Conservation (phyloP, 2,797 vertebrate species). For the Pseudotriccus pelzelni region DNA sequence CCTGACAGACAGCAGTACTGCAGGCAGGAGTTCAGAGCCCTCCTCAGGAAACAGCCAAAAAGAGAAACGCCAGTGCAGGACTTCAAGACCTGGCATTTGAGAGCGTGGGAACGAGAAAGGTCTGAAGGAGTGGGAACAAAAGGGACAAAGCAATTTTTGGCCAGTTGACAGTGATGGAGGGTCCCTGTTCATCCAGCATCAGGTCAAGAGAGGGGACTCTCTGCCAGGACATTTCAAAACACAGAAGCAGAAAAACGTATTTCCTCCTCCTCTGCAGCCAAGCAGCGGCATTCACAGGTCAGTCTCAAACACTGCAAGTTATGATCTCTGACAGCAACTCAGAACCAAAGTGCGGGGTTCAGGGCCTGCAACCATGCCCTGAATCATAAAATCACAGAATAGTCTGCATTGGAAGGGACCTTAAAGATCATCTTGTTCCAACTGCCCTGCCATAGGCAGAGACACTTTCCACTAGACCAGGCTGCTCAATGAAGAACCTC, state of each 20-base stretch:
- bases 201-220: background rate
- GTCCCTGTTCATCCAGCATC: conserved; percentile 22
- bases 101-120: conserved; percentile 54
- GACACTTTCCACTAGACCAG: background rate
- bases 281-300: conserved; percentile 26
- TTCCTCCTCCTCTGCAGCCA: background rate
- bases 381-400: background rate
- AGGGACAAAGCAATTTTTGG: conserved; percentile 38
- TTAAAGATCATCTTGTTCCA: background rate
- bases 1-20: background rate
- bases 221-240: conserved; percentile 40
- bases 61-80: conserved; percentile 25
- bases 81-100: conserved; percentile 37
- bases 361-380: background rate
- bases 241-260: conserved; percentile 20
- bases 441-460: background rate
- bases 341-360: background rate
- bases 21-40: conserved; percentile 31
- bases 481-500: background rate
- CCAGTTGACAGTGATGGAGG: background rate
- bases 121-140: conserved; percentile 24
- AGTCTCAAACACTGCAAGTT: background rate
- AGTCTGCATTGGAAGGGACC: background rate
- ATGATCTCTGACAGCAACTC: background rate
- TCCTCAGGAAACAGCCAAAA: background rate